phyloP scores from a whole-genome alignment of 2,888 invertebrate species.

The Drosophila kokeensis region DNA sequence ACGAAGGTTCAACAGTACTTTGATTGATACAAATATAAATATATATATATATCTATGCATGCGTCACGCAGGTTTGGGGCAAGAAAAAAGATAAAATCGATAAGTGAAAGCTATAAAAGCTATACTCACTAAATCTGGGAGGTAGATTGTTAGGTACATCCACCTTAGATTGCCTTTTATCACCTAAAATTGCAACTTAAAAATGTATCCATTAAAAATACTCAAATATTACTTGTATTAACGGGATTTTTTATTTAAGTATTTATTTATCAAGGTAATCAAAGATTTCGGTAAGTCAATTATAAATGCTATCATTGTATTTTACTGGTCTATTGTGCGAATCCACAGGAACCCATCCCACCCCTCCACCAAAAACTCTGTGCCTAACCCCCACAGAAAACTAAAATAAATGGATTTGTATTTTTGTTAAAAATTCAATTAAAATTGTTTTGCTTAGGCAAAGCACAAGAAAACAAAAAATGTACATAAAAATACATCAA shows the following conservation, averaged over 20 bases:
- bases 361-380: not conserved
- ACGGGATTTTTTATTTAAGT: not conserved
- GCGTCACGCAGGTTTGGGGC: not conserved
- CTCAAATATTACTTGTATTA: not conserved
- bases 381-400: conserved; percentile 8
- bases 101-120: not conserved
- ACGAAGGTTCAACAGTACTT: not conserved
- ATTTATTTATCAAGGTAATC: conserved; percentile 34
- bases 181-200: not conserved
- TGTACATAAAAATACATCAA: conserved; percentile 55
- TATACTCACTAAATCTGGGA: not conserved
- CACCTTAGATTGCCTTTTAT: not conserved
- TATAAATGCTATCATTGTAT: conserved; percentile 15
- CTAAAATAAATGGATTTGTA: conserved; percentile 60
- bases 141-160: not conserved
- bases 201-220: not conserved
- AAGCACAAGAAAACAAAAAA: conserved; percentile 22
- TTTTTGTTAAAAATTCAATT: conserved; percentile 79
- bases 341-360: not conserved
- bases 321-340: conserved; percentile 12
- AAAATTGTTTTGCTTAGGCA: conserved; percentile 71
- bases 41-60: not conserved
- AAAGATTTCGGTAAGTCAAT: conserved; percentile 9
- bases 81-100: not conserved
- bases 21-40: not conserved